A percentile compares a stretch with the other conserved stretches of the same genome.
Conservation (phyloP, 2,113 vertebrate genomes). For the Neodontobutis hainanensis region DNA sequence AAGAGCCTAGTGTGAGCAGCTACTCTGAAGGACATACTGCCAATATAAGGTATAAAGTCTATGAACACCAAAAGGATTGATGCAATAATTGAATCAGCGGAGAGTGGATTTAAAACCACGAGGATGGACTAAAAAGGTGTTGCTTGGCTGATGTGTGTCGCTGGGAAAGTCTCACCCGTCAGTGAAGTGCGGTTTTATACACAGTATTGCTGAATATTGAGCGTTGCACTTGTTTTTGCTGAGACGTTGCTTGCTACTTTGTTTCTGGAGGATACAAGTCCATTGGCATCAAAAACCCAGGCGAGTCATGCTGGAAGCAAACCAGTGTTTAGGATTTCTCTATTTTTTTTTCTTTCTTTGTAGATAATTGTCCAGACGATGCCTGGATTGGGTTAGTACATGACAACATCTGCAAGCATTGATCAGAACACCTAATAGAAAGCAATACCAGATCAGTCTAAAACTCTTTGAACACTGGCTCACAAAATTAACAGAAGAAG, state of each 20-base stretch:
- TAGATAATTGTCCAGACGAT: constrained; percentile 57
- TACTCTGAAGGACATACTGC: background rate
- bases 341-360: constrained; percentile 28
- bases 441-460: constrained; percentile 64
- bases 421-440: constrained; percentile 67
- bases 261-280: constrained; percentile 44
- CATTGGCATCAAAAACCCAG: constrained; percentile 59
- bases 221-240: constrained; percentile 58
- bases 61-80: constrained; percentile 16
- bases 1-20: background rate
- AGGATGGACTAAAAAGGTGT: constrained; percentile 51
- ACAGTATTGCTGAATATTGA: constrained; percentile 76
- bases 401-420: constrained; percentile 72
- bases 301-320: constrained; percentile 67
- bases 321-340: constrained; percentile 45
- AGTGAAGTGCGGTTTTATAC: constrained; percentile 53
- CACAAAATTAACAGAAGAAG: constrained; percentile 37
- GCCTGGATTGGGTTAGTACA: constrained; percentile 62
- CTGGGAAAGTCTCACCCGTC: constrained; percentile 21
- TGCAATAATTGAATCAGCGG: constrained; percentile 39
- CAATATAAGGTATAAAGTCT: constrained; percentile 25
- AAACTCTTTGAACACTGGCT: constrained; percentile 48
- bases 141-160: constrained; percentile 26
- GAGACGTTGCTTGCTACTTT: constrained; percentile 58
- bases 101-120: constrained; percentile 33